Conservation (phyloP, 2,888 invertebrate species). For the Phalangium opilio region DNA sequence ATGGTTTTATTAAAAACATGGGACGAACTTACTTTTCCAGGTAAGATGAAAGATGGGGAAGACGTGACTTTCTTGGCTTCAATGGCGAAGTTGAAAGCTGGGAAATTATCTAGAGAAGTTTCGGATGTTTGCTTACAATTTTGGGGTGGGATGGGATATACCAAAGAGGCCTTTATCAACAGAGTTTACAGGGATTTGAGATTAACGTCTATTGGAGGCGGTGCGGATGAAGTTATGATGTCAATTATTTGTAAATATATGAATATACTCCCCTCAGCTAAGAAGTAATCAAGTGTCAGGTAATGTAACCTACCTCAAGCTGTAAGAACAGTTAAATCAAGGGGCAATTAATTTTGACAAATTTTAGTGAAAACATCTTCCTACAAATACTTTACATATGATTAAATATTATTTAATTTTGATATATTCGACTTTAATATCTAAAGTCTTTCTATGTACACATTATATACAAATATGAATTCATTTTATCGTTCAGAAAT, state of each 20-base stretch:
- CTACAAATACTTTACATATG: no score
- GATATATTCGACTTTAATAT: no score
- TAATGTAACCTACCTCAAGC: no score
- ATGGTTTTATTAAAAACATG: no score
- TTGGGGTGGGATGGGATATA: slow-evolving; percentile 43
- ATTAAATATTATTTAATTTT: no score
- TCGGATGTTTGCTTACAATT: slow-evolving; percentile 40
- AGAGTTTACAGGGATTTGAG: slow-evolving; percentile 34
- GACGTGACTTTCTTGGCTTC: slow-evolving; percentile 39
- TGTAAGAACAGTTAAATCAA: no score
- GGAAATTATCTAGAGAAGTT: slow-evolving; percentile 33
- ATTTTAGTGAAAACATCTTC: no score
- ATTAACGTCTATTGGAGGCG: slow-evolving; percentile 39
- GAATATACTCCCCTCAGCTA: slow-evolving; percentile 27
- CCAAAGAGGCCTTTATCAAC: slow-evolving; percentile 34
- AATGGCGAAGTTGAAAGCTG: slow-evolving; percentile 41
- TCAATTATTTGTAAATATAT: slow-evolving; percentile 39
- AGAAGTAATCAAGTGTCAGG: no score
- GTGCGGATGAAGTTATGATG: slow-evolving; percentile 42
- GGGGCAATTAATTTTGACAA: no score
- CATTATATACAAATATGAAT: no score
- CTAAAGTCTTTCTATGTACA: no score
- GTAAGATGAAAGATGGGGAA: slow-evolving; percentile 27
- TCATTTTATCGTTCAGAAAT: no score
- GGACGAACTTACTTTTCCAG: background rate